A percentile compares a stretch with the other conserved stretches of the same genome.
Conservation (phyloP, 2,888 invertebrate genomes). For the Xiphydria camelus region DNA sequence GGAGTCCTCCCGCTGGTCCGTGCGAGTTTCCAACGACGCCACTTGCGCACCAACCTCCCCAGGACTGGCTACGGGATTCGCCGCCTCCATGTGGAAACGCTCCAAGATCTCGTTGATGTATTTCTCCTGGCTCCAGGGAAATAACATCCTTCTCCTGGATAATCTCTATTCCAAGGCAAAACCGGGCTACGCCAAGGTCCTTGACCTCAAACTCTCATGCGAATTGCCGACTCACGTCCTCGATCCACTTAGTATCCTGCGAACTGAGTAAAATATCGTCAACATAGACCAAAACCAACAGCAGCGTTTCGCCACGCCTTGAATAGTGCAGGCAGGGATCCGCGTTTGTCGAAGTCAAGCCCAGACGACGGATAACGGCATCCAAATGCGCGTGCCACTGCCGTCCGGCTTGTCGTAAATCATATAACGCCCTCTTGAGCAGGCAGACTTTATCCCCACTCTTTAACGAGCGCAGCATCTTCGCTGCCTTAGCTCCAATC, state of each 20-base stretch:
- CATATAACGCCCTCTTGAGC: slow-evolving; percentile 27
- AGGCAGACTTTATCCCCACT: slow-evolving; percentile 22
- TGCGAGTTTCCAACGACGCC: neutral
- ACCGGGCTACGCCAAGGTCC: slow-evolving; percentile 6
- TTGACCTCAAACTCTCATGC: slow-evolving; percentile 9
- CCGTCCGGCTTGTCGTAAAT: slow-evolving; percentile 24
- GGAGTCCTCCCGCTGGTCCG: neutral
- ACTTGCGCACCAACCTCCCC: slow-evolving; percentile 6
- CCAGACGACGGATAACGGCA: slow-evolving; percentile 6
- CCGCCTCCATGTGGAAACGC: slow-evolving; percentile 4
- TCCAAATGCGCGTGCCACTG: slow-evolving; percentile 21
- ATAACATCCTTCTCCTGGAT: slow-evolving; percentile 2
- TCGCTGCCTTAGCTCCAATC: slow-evolving; percentile 27
- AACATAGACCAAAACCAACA: slow-evolving; percentile 18
- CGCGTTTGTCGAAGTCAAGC: slow-evolving; percentile 8
- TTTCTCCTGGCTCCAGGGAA: slow-evolving; percentile 6
- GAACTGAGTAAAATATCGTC: slow-evolving; percentile 21
- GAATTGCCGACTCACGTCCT: neutral
- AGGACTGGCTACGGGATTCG: slow-evolving; percentile 5
- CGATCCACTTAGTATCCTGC: no score
- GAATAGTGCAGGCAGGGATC: slow-evolving; percentile 18
- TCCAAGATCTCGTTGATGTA: slow-evolving; percentile 6
- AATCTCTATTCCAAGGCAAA: slow-evolving; percentile 14
- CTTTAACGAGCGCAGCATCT: slow-evolving; percentile 13
- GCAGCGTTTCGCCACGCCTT: slow-evolving; percentile 5